Conservation (phyloP, 2,113 vertebrate genomes). For the Proteles cristata region DNA sequence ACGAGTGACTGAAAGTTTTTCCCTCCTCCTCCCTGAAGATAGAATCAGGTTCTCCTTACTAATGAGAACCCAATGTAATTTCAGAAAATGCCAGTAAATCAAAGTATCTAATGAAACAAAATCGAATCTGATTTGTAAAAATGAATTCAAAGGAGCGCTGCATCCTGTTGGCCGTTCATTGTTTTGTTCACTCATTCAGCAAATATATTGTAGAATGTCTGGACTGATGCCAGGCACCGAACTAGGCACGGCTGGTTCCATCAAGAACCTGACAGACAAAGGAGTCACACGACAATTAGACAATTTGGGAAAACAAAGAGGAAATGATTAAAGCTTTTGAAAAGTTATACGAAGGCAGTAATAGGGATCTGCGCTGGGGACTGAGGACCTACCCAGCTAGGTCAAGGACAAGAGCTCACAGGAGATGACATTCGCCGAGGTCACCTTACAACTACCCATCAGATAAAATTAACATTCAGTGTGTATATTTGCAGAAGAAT, state of each 20-base stretch:
- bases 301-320: background rate
- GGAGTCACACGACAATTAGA: background rate
- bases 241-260: background rate
- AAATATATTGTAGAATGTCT: background rate
- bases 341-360: background rate
- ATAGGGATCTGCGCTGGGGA: background rate
- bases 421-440: background rate
- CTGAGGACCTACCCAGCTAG: background rate
- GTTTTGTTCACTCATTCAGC: background rate
- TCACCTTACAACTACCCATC: background rate
- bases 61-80: slow-evolving; percentile 65
- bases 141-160: background rate
- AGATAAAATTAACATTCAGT: slow-evolving; percentile 13
- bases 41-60: slow-evolving; percentile 63
- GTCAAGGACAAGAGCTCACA: background rate
- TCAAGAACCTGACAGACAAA: background rate
- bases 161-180: background rate
- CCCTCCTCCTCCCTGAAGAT: background rate
- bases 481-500: slow-evolving; percentile 1
- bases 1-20: slow-evolving; percentile 52
- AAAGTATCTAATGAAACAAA: slow-evolving; percentile 66
- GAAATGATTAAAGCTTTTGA: background rate
- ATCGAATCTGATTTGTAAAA: slow-evolving; percentile 27
- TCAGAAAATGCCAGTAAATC: slow-evolving; percentile 66
- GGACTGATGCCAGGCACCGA: background rate